Conservation (phyloP, 2,797 vertebrate species). For the Champsocephalus gunnari region DNA sequence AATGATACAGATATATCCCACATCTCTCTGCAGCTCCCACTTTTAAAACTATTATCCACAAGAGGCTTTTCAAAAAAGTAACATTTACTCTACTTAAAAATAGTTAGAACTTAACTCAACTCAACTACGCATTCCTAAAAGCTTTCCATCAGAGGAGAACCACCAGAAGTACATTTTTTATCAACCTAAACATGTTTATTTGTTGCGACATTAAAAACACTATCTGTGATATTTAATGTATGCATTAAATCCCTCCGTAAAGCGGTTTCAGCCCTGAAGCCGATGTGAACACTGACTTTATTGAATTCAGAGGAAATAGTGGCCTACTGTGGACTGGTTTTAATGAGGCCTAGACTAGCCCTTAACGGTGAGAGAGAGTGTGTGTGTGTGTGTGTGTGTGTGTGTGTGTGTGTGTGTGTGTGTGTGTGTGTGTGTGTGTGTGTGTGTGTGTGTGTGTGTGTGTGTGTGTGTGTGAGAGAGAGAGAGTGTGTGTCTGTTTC, state of each 20-base stretch:
- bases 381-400: too few relatives aligned
- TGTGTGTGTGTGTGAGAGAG: too few relatives aligned
- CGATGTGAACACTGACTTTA: background rate
- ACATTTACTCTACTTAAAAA: too few relatives aligned
- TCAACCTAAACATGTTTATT: background rate
- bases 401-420: background rate
- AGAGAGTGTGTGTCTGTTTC: slow-evolving; percentile 13
- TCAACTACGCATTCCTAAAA: too few relatives aligned
- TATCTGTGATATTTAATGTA: background rate
- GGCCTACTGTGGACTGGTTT: slow-evolving; percentile 15
- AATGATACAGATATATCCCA: background rate
- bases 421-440: slow-evolving; percentile 15
- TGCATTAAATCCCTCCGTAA: background rate
- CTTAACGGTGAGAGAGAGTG: slow-evolving; percentile 30
- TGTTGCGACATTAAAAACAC: background rate
- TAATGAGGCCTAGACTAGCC: slow-evolving; percentile 42
- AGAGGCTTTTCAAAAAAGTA: too few relatives aligned
- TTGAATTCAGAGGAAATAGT: slow-evolving; percentile 40
- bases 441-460: background rate
- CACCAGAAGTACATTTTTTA: too few relatives aligned
- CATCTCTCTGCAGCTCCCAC: background rate
- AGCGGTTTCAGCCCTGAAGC: background rate
- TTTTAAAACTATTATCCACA: too few relatives aligned
- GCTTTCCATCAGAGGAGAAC: background rate
- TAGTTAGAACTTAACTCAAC: too few relatives aligned